These are phyloP conservation scores for Botrylloides violaceus DNA, from an alignment of 23 tunicate species.

Conservation along the genomic window DNA sequence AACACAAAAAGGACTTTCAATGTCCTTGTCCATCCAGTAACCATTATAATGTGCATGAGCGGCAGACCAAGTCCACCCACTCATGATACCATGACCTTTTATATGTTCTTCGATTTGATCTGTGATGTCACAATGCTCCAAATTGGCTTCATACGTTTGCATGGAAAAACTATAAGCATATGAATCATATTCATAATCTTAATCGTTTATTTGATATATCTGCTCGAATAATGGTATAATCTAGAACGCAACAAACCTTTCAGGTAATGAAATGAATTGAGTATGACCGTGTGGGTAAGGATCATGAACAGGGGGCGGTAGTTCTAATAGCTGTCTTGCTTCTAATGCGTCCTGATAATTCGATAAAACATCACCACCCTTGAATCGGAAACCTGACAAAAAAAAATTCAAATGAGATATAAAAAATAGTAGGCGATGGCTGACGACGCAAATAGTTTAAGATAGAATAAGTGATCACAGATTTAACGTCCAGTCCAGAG, in stretches of 20 bases:
- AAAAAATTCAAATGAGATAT: no score
- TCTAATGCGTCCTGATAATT: constrained; percentile 68
- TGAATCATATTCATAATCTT: no score
- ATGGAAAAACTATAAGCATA: constrained; percentile 43
- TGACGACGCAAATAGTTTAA: no score
- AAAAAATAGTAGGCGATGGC: no score
- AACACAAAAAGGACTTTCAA: constrained; percentile 48
- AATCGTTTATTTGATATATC: no score
- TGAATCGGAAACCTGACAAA: constrained; percentile 45
- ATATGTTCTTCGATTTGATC: constrained; percentile 83
- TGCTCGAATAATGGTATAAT: neutral
- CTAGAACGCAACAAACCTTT: constrained; percentile 21
- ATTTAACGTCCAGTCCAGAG: no score
- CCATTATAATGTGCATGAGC: constrained; percentile 63
- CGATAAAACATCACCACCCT: constrained; percentile 40
- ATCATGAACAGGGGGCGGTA: constrained; percentile 55
- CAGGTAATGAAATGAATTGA: constrained; percentile 55
- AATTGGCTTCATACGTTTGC: constrained; percentile 56
- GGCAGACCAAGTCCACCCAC: constrained; percentile 92
- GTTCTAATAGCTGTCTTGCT: constrained; percentile 29
- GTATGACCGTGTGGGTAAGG: constrained; percentile 50
- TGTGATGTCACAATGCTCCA: constrained; percentile 91
- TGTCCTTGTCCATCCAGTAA: constrained; percentile 82
- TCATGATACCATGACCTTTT: constrained; percentile 82
- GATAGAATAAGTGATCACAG: no score